Percentiles rank a stretch among this genome's conserved stretches.
These are phyloP conservation scores for Sus scrofa DNA, from an alignment of 2,113 vertebrate genomes.

Conservation along the genomic window DNA sequence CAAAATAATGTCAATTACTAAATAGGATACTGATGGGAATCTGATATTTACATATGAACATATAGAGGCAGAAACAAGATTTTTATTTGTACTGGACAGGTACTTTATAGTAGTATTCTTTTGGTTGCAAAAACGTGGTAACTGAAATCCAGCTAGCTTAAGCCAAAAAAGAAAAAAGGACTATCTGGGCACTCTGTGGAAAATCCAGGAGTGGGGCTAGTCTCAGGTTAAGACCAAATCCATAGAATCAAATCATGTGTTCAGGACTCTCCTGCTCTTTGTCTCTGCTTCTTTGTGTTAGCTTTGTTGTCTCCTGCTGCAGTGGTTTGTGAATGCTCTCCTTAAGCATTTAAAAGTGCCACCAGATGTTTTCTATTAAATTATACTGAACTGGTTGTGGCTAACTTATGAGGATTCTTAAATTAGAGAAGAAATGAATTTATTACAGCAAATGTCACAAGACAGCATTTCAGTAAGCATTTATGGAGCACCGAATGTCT, in stretches of 20 bases:
- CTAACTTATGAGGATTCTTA: background rate
- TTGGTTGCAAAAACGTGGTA: background rate
- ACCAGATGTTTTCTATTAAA: conserved; percentile 66
- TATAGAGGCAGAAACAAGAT: background rate
- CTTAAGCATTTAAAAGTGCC: background rate
- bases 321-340: conserved; percentile 5
- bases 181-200: background rate
- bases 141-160: background rate
- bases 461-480: conserved; percentile 7
- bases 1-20: background rate
- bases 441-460: conserved; percentile 42
- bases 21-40: background rate
- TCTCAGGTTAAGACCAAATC: background rate
- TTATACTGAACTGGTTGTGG: background rate
- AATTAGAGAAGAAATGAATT: conserved; percentile 45
- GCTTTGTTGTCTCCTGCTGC: background rate
- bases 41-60: background rate
- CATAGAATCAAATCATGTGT: background rate
- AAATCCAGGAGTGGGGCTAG: background rate
- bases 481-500: conserved; percentile 29
- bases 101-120: background rate
- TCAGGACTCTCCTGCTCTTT: background rate
- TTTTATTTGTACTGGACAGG: conserved; percentile 26
- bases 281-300: background rate
- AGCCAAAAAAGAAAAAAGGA: background rate